Percentiles rank a stretch among this genome's conserved stretches.
These are phyloP conservation scores for Dicrurus megarhynchus DNA, from an alignment of 2,113 vertebrate genomes.

Conservation along the genomic window DNA sequence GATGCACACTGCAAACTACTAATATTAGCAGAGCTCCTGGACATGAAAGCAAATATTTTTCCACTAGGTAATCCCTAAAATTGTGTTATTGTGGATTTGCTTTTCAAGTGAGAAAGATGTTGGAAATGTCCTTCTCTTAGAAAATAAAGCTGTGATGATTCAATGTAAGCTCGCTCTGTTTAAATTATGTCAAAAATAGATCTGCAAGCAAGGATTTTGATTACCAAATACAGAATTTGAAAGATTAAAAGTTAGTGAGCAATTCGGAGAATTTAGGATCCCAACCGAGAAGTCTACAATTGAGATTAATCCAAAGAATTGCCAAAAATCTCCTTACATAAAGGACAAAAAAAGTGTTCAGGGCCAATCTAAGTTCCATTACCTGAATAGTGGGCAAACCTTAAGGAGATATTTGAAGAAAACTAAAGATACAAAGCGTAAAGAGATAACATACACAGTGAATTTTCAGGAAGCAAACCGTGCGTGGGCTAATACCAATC, in stretches of 20 bases:
- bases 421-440: neutral
- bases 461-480: neutral
- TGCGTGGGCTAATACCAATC: neutral
- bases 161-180: neutral
- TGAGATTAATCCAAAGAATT: neutral
- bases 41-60: conserved; percentile 25
- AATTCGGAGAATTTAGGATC: neutral
- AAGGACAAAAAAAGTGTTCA: neutral
- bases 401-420: neutral
- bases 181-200: conserved; percentile 31
- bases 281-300: neutral
- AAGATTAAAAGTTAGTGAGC: neutral
- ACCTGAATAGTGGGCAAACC: neutral
- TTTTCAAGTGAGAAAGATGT: neutral
- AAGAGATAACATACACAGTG: neutral
- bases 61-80: neutral
- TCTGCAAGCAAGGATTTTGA: neutral
- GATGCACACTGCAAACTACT: neutral
- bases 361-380: neutral
- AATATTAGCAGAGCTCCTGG: neutral
- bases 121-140: neutral
- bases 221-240: neutral
- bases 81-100: neutral
- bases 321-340: neutral
- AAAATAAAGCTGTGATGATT: conserved; percentile 22